Conservation (phyloP, 2,113 vertebrate species). For the Phylloscopus whistleri region DNA sequence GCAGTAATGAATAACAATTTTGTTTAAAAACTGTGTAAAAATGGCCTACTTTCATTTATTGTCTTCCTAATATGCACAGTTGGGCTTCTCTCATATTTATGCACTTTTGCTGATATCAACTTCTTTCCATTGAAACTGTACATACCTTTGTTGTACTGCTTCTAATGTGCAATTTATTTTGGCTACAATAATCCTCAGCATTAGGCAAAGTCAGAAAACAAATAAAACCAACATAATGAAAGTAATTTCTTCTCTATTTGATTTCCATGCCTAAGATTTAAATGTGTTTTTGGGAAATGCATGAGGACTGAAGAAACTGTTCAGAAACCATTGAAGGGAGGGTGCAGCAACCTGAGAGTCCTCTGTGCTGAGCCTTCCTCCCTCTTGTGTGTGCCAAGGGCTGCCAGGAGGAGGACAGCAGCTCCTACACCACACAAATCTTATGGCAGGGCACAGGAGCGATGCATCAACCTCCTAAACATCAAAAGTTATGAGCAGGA, state of each 20-base stretch:
- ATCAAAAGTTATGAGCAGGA: neutral
- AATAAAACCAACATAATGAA: constrained; percentile 16
- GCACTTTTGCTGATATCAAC: neutral
- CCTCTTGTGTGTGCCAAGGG: rapidly evolving
- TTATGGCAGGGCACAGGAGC: neutral
- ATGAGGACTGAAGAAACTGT: neutral
- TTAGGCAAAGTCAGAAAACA: constrained; percentile 24
- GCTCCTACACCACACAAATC: neutral
- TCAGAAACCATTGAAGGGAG: neutral
- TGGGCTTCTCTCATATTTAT: neutral
- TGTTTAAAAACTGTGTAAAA: neutral
- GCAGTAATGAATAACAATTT: neutral
- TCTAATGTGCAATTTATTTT: constrained; percentile 4
- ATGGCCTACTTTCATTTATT: neutral
- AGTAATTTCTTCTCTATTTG: neutral
- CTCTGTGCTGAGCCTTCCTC: neutral
- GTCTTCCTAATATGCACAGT: neutral
- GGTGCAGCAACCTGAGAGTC: neutral
- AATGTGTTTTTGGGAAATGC: neutral
- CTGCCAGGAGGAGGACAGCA: neutral
- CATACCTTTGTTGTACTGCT: constrained; percentile 4
- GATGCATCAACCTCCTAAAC: neutral
- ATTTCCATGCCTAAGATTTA: neutral
- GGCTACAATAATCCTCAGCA: neutral
- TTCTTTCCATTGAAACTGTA: neutral